Base-by-base conservation (phyloP, 2,113 vertebrate genomes). In the Dicerorhinus sumatrensis region DNA sequence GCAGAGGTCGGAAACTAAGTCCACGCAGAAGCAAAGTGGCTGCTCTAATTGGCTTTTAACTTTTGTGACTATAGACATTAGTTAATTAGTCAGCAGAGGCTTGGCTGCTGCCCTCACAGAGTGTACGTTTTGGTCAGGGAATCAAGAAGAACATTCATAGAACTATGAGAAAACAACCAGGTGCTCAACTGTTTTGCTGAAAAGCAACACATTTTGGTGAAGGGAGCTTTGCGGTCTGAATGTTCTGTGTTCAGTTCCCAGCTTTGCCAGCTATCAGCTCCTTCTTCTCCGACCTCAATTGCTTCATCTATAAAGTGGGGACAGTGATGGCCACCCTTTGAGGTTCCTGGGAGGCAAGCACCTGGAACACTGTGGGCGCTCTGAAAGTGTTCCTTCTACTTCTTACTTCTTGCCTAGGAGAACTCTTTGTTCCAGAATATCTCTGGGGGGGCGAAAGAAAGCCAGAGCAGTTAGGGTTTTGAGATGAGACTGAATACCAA, bases 61-160 rank as follows among this genome's bases (percentile, higher is more conserved):
- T n/a, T 91, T 29, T 25, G 8, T 89, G 29, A 73, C 58, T 79
- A 18, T 0, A 79, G 83, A 72, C 75, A 73, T 92, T 67, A 72
- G 39, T 87, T 92, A 46, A 21, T 92, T 77, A 46, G 92, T 69
- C 91, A 51, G 65, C 39, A 29, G 83, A 90, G 48, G 21, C 18
- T 72, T 79, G 86, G 70, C 51, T 23, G 23, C 91, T 36, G 11
- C 65, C n/a, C 60, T 84, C 31, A 10, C 2, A 1, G 65, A 54
- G 16, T 36, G 6, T 72, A 2, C 56, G 25, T 81, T 69, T 87
- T 36, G 58, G 39, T 88, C 54, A 48, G 33, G 17, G 39, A 81
- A 77, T 60, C 2, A 25, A 76, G 85, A 69, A 31, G 33, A 14
- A 88, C 0, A 4, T 27, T 51, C 42, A 20, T 42, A 62, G 46